Base-by-base conservation (phyloP, 2,797 vertebrate genomes). In the Pseudochirops corinnae region DNA sequence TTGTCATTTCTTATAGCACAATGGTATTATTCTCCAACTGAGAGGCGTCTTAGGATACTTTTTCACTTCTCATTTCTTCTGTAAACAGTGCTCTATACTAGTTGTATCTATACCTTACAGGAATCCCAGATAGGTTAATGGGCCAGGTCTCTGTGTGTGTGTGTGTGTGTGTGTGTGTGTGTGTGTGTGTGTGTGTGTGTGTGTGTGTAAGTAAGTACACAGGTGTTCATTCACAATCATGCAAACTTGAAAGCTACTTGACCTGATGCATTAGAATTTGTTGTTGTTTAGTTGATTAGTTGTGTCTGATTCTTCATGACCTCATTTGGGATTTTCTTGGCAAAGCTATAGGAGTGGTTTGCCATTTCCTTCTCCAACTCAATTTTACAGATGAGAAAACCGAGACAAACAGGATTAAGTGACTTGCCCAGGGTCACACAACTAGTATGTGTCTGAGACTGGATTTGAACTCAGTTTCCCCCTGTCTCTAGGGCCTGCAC, bases 11-110 rank as follows among this genome's bases (percentile, higher is more conserved):
- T 82, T 82, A 46, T 3, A 46, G 39, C 7, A 46, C 21, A 46
- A 82, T 82, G 16, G 74, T 82, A 82, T 82, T 82, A 46, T 82
- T 46, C 9, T 24, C 39, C 39, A 82, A 3, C 10, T 46, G 74
- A 26, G 26, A 39, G 39, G 7, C 9, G 24, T 82, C 21, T 82
- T 3, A 46, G 9, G 18, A 11, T 2, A 82, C 21, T 82, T 82
- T 82, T 46, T 53, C 62, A 46, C 52, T 55, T 95, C 91, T 92
- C 39, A 46, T 58, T 11, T 13, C 67, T 18, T 94, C 52, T 90
- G 16, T 18, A 93, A 95, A 96, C 60, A 33, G 95, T 96, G 53
- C 94, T 55, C 18, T 46, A 31, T 92, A 4, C 26, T 93, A 92
- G 55, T 92, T 93, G 56, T 90, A 39, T 7, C 24, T 90, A 0